Conservation (phyloP, 2,888 invertebrate species). For the Cosmopolites sordidus region DNA sequence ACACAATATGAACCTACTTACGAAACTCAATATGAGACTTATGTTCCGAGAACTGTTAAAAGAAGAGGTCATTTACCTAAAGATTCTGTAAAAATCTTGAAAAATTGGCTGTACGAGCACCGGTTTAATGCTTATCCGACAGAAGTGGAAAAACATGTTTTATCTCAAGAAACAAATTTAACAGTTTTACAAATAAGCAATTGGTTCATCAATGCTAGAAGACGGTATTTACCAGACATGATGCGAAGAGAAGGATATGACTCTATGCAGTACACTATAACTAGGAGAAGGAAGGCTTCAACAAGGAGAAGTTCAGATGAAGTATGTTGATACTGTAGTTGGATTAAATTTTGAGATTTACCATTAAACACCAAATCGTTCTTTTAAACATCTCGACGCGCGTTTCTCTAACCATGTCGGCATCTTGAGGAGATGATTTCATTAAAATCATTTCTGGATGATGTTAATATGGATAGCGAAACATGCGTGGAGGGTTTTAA, state of each 20-base stretch:
- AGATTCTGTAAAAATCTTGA: constrained; percentile 46
- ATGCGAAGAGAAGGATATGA: constrained; percentile 48
- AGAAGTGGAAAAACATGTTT: constrained; percentile 46
- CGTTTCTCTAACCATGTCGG: too few species aligned
- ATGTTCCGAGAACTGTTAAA: constrained; percentile 37
- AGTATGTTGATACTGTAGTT: too few species aligned
- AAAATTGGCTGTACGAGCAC: constrained; percentile 48
- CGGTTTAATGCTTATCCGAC: constrained; percentile 48
- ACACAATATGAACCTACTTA: constrained; percentile 21
- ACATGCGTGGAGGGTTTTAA: too few species aligned
- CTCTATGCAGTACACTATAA: constrained; percentile 47
- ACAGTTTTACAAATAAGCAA: constrained; percentile 48
- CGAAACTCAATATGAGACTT: constrained; percentile 23
- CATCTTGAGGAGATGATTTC: too few species aligned
- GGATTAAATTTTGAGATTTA: too few species aligned
- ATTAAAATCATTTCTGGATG: too few species aligned
- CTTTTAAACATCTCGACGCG: too few species aligned
- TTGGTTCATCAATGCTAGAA: constrained; percentile 48
- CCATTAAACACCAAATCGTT: too few species aligned
- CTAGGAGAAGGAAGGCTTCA: constrained; percentile 41
- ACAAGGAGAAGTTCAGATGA: constrained; percentile 20
- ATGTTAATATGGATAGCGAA: too few species aligned
- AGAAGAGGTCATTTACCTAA: constrained; percentile 47
- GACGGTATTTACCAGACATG: constrained; percentile 47
- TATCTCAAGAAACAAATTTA: constrained; percentile 46